Base-by-base conservation (phyloP, 2,888 invertebrate genomes). In the Pecten maximus region DNA sequence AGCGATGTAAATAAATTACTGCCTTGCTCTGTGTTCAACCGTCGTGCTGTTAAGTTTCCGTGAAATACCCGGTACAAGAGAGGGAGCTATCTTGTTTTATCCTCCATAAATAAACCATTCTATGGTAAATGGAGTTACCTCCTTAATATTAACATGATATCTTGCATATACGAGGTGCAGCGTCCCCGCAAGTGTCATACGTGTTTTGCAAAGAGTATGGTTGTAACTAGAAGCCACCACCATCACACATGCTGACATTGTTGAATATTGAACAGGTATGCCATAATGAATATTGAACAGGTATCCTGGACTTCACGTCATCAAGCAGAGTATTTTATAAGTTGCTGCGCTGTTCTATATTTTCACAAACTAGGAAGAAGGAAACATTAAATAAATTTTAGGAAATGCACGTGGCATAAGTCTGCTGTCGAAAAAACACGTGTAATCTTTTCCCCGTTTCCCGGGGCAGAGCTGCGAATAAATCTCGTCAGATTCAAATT, bases 1-100 rank as follows among this genome's bases (percentile, higher is more conserved):
- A 35, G 74, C 74, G 74, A 74, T 74, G 74, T 74, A 8, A 74
- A 74, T 74, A 74, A 74, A 74, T 74, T 74, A 74, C 74, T 74
- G 74, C 74, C 74, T 74, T 74, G 35, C 74, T 74, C 74, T 35
- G 74, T 74, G 35, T 74, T 74, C 35, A 74, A 35, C 74, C 28
- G 74, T 74, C 74, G 35, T 74, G 74, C 35, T 74, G 74, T 74
- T 74, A 74, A 74, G 28, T 74, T 74, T 74, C 74, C 74, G 74
- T 74, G 74, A 74, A 74, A 74, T 74, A 74, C 74, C 74, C 74
- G 74, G 35, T 74, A 74, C 35, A 28, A 74, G 74, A 60, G 74
- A 74, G 74, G 35, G 74, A 74, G 23, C 23, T 74, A 74, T 74
- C 74, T 74, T 6, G 74, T 35, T 28, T 74, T 74, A 74, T 74